Percentiles rank a stretch among this genome's conserved stretches.
These are phyloP conservation scores for Apis dorsata DNA, from an alignment of 1,140 invertebrate genomes.

Conservation along the genomic window DNA sequence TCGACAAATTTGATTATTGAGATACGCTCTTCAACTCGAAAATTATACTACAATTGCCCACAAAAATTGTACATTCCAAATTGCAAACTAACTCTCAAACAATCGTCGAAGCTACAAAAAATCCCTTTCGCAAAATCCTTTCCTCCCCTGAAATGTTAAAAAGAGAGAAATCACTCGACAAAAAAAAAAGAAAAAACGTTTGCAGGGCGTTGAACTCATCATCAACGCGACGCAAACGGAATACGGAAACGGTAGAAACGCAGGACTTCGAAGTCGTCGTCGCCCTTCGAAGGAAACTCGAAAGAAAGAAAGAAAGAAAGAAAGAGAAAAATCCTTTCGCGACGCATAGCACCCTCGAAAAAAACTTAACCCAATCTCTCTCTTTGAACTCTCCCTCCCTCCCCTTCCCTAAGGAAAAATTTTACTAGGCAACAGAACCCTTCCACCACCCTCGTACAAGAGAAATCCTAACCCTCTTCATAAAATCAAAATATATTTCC, in stretches of 20 bases:
- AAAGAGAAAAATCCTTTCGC: neutral
- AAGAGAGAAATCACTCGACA: neutral
- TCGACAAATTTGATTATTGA: neutral
- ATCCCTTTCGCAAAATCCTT: neutral
- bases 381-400: neutral
- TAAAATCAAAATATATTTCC: neutral
- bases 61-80: no score
- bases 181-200: neutral
- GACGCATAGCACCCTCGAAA: neutral
- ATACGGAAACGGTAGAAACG: neutral
- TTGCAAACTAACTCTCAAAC: no score
- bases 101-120: neutral
- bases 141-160: no score
- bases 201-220: neutral
- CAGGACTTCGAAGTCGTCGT: neutral
- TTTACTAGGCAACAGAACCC: neutral
- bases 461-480: neutral
- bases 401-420: neutral
- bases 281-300: neutral
- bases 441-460: neutral
- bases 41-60: no score
- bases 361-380: neutral
- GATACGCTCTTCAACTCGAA: no score
- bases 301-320: neutral
- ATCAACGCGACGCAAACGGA: constrained; percentile 8